Evolutionary conservation across 1,140 invertebrate species (phyloP).

Genomic region (Apis cerana): DNA sequence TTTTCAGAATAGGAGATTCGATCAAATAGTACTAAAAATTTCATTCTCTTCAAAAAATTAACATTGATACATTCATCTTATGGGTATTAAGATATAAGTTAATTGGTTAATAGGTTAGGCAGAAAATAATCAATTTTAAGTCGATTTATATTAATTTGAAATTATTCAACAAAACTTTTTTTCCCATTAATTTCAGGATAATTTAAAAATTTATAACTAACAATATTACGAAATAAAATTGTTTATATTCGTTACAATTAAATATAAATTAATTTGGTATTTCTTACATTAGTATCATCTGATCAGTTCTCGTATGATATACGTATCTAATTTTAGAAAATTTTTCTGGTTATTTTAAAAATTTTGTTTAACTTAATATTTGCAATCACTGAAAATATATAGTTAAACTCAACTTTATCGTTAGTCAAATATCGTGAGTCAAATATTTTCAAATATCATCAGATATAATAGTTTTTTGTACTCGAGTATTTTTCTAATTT

Average conservation of each 20-base stretch:
- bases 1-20: neutral
- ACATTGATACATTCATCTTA: neutral
- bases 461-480: neutral
- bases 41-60: neutral
- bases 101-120: no score
- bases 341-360: neutral
- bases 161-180: no score
- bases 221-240: no score
- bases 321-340: neutral
- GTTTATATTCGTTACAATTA: no score
- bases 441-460: constrained; percentile 12
- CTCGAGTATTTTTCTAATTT: constrained; percentile 1
- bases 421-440: neutral
- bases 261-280: no score
- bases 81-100: neutral
- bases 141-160: no score
- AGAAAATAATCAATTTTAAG: no score
- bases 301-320: neutral
- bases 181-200: no score
- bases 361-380: no score
- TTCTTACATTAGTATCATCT: neutral
- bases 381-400: neutral
- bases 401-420: constrained; percentile 9
- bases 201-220: no score
- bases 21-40: neutral